Base-by-base conservation (phyloP, 2,113 vertebrate species). In the Sarotherodon lohbergeri region DNA sequence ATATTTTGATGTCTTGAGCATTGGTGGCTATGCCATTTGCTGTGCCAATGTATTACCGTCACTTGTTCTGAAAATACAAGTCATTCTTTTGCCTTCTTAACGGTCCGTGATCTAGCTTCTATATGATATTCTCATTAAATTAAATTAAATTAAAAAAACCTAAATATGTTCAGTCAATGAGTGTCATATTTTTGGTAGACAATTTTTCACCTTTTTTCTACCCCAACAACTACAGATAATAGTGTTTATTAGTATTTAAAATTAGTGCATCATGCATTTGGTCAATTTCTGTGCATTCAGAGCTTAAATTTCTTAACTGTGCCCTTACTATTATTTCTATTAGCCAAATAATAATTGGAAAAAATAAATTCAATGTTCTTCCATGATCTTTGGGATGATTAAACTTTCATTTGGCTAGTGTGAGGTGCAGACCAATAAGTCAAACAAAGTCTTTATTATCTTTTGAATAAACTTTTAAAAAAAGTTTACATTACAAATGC, bases 261-360 rank as follows among this genome's bases (percentile, higher is more conserved):
- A 41, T 68, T 1, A 13, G 7, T 41, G n/a, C 11, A 14, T 68
- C 36, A 39, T 41, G 63, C n/a, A 41, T 22, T 68, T 68, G 19
- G 11, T 68, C n/a, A 68, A 41, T 68, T 68, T 68, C 0, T 0
- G 12, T 68, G 11, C n/a, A 68, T 41, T 68, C 7, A 68, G 63
- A 41, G 7, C 11, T 1, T 68, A 39, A n/a, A 41, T 68, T 41
- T 68, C 0, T 22, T n/a, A 19, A 22, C 19, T 68, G 27, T 61
- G 5, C 8, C 57, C 27, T 61, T 61, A 61, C 16, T 61, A 34
- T 61, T 61, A 24, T 43, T 41, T 36, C 5, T 63, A 36, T 36
- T 41, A 41, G 19, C 12, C 36, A 71, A 71, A 43, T 8, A 24
- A 71, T 71, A 71, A 71, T 24, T 50, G 13, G 14, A 50, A 17